Evolutionary conservation across 2,797 vertebrate genomes (phyloP).

Genomic region (Chaetodon trifasciatus): DNA sequence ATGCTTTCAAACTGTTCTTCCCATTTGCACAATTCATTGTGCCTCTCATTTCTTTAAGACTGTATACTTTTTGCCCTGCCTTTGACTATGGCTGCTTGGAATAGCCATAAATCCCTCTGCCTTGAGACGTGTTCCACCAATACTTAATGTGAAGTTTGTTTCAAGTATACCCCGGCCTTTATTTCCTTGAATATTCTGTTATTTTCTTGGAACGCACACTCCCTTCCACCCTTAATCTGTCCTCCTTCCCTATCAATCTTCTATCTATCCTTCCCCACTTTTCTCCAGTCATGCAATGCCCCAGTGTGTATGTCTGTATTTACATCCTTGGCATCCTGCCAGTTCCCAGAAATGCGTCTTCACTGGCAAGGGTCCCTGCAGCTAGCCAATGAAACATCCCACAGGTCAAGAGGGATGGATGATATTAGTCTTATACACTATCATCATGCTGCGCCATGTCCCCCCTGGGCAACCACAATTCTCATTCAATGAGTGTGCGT

Average conservation of each 20-base stretch:
- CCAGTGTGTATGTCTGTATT: constrained; percentile 26
- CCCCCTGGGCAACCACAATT: constrained; percentile 22
- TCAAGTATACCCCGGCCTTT: not conserved
- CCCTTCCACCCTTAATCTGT: not conserved
- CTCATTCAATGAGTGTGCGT: constrained; percentile 31
- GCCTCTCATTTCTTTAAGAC: not conserved
- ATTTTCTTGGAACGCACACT: not conserved
- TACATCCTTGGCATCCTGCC: constrained; percentile 45
- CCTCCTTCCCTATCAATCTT: not conserved
- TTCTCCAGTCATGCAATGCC: not conserved
- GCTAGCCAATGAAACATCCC: constrained; percentile 47
- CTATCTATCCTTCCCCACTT: not conserved
- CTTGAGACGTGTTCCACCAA: not conserved
- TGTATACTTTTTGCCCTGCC: not conserved
- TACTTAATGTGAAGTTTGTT: too few species aligned
- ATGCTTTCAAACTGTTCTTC: not conserved
- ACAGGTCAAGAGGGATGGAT: constrained; percentile 44
- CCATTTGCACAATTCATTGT: not conserved
- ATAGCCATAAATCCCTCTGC: not conserved
- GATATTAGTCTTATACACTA: constrained; percentile 38
- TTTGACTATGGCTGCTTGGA: not conserved
- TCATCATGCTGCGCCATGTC: constrained; percentile 28
- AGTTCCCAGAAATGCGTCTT: constrained; percentile 6
- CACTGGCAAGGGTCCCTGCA: constrained; percentile 9
- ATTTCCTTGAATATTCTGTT: not conserved